These are phyloP conservation scores for Marronus borbonicus DNA, from an alignment of 2,888 invertebrate species.

Conservation along the genomic window DNA sequence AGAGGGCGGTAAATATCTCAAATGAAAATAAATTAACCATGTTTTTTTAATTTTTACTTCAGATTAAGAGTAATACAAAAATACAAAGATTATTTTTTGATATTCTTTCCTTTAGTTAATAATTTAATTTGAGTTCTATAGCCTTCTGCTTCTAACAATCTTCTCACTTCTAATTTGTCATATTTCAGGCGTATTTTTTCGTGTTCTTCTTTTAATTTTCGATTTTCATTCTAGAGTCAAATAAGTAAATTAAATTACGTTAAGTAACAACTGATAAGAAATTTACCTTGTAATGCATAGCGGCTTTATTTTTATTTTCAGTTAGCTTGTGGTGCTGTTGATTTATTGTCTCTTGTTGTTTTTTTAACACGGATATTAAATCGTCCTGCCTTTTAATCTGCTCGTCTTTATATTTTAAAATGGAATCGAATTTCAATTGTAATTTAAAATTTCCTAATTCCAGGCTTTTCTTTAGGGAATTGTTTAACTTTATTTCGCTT, in stretches of 20 bases:
- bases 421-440: conserved; percentile 30
- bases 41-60: background rate
- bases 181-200: conserved; percentile 33
- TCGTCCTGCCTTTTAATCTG: conserved; percentile 30
- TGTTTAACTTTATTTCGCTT: conserved; percentile 11
- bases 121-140: conserved; percentile 43
- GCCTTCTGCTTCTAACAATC: conserved; percentile 40
- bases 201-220: conserved; percentile 29
- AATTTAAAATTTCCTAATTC: conserved; percentile 14
- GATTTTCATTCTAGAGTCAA: conserved; percentile 36
- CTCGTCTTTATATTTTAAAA: conserved; percentile 35
- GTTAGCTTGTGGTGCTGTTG: conserved; percentile 11
- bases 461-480: conserved; percentile 10
- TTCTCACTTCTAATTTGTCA: conserved; percentile 38
- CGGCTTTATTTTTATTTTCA: conserved; percentile 12
- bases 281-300: conserved; percentile 29
- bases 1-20: background rate
- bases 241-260: background rate
- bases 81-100: conserved; percentile 1
- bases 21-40: background rate
- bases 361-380: conserved; percentile 26
- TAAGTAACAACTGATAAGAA: background rate
- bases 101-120: conserved; percentile 12
- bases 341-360: conserved; percentile 35
- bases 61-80: background rate